A percentile compares a stretch with the other conserved stretches of the same genome.
phyloP scores from a whole-genome alignment of 2,888 invertebrate genomes.

The Itoplectis maculator region DNA sequence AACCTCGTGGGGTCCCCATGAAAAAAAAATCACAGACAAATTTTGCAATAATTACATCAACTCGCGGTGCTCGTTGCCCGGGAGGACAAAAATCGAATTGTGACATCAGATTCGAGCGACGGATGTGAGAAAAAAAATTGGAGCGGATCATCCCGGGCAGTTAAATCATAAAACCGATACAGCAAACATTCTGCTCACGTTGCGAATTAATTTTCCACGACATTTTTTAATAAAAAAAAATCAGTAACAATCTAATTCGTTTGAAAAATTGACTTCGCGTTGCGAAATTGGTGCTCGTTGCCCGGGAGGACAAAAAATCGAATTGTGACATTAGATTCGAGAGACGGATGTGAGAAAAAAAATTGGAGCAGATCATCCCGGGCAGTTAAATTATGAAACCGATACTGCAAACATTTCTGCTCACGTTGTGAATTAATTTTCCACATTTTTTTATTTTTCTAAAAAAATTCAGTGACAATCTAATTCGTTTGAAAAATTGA shows the following conservation, averaged over 20 bases:
- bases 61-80: neutral
- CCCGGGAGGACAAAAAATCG: neutral
- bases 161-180: neutral
- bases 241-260: too few relatives aligned
- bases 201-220: too few relatives aligned
- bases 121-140: neutral
- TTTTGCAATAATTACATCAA: conserved; percentile 11
- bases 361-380: neutral
- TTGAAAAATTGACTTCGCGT: too few relatives aligned
- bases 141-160: neutral
- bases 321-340: neutral
- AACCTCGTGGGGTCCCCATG: neutral
- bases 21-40: neutral
- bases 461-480: too few relatives aligned
- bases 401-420: too few relatives aligned
- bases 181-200: too few relatives aligned
- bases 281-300: neutral
- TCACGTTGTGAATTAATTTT: too few relatives aligned
- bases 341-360: neutral
- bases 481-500: too few relatives aligned
- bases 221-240: too few relatives aligned
- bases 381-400: neutral
- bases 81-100: neutral
- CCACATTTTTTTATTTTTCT: too few relatives aligned
- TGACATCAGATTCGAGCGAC: neutral